Evolutionary conservation across 1,140 invertebrate genomes (phyloP), one percentile per base, ranked within the genome.

Genomic region (Caerostris extrusa): DNA sequence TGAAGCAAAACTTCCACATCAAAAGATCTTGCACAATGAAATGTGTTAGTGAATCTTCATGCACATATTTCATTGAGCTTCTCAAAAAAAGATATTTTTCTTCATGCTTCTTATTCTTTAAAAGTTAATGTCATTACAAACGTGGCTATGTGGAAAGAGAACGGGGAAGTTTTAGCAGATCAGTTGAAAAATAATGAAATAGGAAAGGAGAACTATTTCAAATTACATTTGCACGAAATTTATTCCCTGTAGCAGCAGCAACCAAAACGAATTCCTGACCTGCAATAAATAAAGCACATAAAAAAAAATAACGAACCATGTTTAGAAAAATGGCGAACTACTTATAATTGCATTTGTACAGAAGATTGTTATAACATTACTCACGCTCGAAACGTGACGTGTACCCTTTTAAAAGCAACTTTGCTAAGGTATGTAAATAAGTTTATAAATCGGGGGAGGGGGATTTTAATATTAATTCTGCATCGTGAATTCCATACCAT

Each of bases 401-500:
- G 67, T 14, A 56, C 7, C 14, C 53, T 86, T n/a, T n/a, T 67
- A 81, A 77, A 77, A 77, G 34, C 19, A 77, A 50, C 10, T 8
- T 91, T 57, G 34, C 53, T 60, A 8, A 61, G 57, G 86, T 89
- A 88, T 77, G 85, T 82, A 93, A 92, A 92, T 85, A 85, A 85
- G 19, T 88, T 89, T 93, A 57, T 56, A 69, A 34, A 86, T 34
- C 34, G 50, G 34, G 86, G 81, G n/a, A 89, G 71, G 90, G 61
- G 58, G 55, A 71, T 89, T 93, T 92, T 53, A 87, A 87, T 93
- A 93, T 87, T 58, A 93, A 91, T 71, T 69, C 67, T 55, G 56
- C 67, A 61, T 92, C 90, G 92, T 89, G 92, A 19, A 88, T 93
- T 88, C 64, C 92, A 81, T 12, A 56, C 82, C 61, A 86, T 71